These are phyloP conservation scores for Hirtodrosophila trivittata DNA, from an alignment of 2,888 invertebrate genomes.

Conservation along the genomic window DNA sequence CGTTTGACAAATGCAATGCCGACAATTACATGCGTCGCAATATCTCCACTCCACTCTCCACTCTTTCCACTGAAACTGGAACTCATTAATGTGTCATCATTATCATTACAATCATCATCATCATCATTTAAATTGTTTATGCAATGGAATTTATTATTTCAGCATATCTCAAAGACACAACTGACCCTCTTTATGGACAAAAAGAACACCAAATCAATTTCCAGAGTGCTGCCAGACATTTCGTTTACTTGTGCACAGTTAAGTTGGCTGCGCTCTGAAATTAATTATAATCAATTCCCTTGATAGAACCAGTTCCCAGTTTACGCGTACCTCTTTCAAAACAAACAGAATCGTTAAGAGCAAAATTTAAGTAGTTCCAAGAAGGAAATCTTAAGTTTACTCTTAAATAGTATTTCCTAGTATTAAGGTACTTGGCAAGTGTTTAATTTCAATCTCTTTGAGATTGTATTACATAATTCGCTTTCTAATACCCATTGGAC, in stretches of 20 bases:
- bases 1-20: conserved; percentile 76
- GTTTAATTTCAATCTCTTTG: neutral
- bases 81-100: conserved; percentile 63
- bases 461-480: conserved; percentile 43
- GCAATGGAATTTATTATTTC: conserved; percentile 6
- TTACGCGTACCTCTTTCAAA: too few relatives aligned
- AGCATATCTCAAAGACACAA: conserved; percentile 10
- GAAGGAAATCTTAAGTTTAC: too few relatives aligned
- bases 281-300: too few relatives aligned
- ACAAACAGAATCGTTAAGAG: too few relatives aligned
- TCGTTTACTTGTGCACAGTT: too few relatives aligned
- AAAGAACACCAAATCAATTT: neutral
- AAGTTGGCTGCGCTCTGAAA: too few relatives aligned
- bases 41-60: too few relatives aligned
- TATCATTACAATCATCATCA: conserved; percentile 32
- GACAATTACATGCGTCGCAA: conserved; percentile 70
- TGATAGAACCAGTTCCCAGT: too few relatives aligned
- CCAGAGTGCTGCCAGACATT: neutral
- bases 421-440: too few relatives aligned
- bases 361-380: too few relatives aligned
- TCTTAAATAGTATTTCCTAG: too few relatives aligned
- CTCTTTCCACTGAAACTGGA: conserved; percentile 48
- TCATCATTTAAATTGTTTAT: conserved; percentile 3
- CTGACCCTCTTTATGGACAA: neutral
- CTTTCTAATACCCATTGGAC: conserved; percentile 20